Evolutionary conservation across 2,113 vertebrate genomes (phyloP).

Genomic region (Scophthalmus maximus): DNA sequence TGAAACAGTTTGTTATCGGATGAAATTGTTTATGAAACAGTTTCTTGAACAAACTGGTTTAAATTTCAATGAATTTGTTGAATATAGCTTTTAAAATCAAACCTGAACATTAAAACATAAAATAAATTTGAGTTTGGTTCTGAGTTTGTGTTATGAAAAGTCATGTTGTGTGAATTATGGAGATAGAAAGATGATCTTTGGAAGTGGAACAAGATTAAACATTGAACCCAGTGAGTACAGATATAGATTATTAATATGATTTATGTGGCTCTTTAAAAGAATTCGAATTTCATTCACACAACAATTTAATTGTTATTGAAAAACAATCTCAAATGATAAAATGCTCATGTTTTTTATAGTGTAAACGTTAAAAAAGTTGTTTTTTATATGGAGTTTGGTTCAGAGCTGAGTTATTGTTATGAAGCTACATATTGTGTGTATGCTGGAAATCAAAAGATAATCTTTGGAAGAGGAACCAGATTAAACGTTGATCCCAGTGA

Average conservation of each 20-base stretch:
- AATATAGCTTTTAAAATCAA: no score
- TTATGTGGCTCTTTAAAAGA: no score
- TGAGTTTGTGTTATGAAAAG: not conserved
- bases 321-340: no score
- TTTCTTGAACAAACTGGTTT: no score
- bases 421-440: slow-evolving; percentile 40
- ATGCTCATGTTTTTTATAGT: no score
- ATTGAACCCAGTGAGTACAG: slow-evolving; percentile 9
- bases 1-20: no score
- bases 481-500: slow-evolving; percentile 24
- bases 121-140: not conserved
- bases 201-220: slow-evolving; percentile 2
- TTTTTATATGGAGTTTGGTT: not conserved
- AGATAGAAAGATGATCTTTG: not conserved
- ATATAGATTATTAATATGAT: not conserved
- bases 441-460: not conserved
- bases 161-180: slow-evolving; percentile 10
- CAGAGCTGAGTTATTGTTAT: not conserved
- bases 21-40: no score
- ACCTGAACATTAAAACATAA: no score
- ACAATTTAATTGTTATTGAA: no score
- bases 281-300: no score
- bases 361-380: no score
- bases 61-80: no score
- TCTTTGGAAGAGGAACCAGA: slow-evolving; percentile 25